phyloP scores from a whole-genome alignment of 37 sponge, comb jelly and placozoan species.

The Ianthella basta region DNA sequence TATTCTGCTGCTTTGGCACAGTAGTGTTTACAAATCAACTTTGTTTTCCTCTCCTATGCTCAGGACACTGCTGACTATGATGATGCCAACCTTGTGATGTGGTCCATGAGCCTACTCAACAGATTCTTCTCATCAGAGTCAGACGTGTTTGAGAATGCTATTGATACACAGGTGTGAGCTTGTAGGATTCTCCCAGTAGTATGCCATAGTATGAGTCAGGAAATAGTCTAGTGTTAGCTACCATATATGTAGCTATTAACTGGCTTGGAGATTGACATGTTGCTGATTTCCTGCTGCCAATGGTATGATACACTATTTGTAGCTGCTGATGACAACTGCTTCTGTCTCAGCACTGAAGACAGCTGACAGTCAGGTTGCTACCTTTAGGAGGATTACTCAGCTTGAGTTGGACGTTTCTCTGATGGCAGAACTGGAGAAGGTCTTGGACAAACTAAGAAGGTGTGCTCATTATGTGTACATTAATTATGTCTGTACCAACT shows the following conservation, averaged over 20 bases:
- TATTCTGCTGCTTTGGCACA: no score
- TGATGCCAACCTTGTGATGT: slow-evolving; percentile 38
- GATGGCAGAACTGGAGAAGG: not conserved
- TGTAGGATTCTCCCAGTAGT: not conserved
- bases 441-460: not conserved
- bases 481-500: no score
- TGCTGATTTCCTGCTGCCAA: no score
- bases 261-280: no score
- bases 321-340: no score
- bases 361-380: no score
- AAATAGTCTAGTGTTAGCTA: no score
- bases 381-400: no score
- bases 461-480: not conserved
- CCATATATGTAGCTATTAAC: no score
- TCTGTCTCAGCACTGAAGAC: no score
- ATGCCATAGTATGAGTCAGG: no score
- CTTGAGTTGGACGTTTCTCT: not conserved
- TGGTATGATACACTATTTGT: no score
- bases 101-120: slow-evolving; percentile 59
- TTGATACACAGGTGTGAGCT: slow-evolving; percentile 37
- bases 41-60: not conserved
- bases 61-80: slow-evolving; percentile 67
- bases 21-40: not conserved
- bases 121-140: slow-evolving; percentile 49
- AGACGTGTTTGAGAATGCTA: slow-evolving; percentile 61